A percentile compares a stretch with the other conserved stretches of the same genome.
Conservation (phyloP, 2,113 vertebrate genomes). For the Rhynchopsitta pachyrhyncha region DNA sequence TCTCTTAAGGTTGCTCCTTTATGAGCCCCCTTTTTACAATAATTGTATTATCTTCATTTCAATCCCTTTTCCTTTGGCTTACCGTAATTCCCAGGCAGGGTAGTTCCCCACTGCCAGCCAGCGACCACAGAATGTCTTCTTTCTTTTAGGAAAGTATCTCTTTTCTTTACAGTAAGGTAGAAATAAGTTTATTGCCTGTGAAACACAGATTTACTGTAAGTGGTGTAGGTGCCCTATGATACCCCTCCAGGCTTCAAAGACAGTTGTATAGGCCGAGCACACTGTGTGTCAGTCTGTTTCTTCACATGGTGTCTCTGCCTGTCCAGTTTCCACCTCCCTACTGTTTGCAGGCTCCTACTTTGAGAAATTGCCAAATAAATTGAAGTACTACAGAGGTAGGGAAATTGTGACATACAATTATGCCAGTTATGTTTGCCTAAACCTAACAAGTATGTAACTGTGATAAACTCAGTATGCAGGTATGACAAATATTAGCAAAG, state of each 20-base stretch:
- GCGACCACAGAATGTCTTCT: not conserved
- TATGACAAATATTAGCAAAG: not conserved
- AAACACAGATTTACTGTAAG: not conserved
- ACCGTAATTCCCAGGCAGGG: not conserved
- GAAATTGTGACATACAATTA: not conserved
- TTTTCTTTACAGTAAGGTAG: not conserved
- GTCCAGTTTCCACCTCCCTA: not conserved
- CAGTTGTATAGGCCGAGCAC: not conserved
- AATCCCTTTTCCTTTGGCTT: not conserved
- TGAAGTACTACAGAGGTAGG: not conserved
- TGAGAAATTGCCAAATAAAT: not conserved
- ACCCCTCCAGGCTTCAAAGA: not conserved
- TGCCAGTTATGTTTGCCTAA: not conserved
- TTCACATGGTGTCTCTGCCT: not conserved
- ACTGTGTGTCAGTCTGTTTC: fast-evolving
- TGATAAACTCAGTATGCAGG: fast-evolving
- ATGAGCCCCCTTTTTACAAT: not conserved
- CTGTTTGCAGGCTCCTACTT: not conserved
- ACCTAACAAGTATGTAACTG: not conserved
- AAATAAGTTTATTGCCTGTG: not conserved
- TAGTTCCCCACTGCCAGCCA: not conserved
- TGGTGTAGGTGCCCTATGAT: not conserved
- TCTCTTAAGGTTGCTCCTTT: not conserved
- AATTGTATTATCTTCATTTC: not conserved
- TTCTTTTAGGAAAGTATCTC: not conserved